A percentile compares a stretch with the other conserved stretches of the same genome.
These are phyloP conservation scores for Cheilosia pagana DNA, from an alignment of 2,888 invertebrate species.

Conservation along the genomic window DNA sequence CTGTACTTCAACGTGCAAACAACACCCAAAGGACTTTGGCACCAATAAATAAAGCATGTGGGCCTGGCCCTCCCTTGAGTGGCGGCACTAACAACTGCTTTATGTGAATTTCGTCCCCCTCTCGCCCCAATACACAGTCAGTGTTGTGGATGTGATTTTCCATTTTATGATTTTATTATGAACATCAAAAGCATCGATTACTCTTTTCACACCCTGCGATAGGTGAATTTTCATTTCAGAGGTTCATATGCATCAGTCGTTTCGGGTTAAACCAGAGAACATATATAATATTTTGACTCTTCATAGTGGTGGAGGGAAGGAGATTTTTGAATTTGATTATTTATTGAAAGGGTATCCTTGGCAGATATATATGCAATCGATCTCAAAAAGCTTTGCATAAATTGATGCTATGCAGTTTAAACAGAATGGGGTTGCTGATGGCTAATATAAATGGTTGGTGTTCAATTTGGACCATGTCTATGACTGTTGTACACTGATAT, in stretches of 20 bases:
- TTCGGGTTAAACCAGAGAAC: constrained; percentile 16
- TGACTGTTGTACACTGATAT: too few species aligned
- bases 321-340: too few species aligned
- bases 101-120: not conserved
- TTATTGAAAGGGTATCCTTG: too few species aligned
- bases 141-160: constrained; percentile 61
- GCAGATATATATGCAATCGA: too few species aligned
- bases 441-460: too few species aligned
- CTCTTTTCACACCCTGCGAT: constrained; percentile 51
- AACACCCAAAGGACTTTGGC: not conserved
- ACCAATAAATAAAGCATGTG: constrained; percentile 37
- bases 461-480: too few species aligned
- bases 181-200: constrained; percentile 72
- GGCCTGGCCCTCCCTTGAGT: not conserved
- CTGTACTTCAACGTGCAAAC: not conserved
- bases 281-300: not conserved
- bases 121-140: constrained; percentile 8
- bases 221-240: constrained; percentile 55
- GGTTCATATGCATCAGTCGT: constrained; percentile 65
- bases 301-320: too few species aligned
- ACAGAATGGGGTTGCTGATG: too few species aligned
- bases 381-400: too few species aligned
- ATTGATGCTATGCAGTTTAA: too few species aligned
- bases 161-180: constrained; percentile 72
- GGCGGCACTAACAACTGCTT: not conserved